Evolutionary conservation across 2,113 vertebrate genomes (phyloP), one percentile per base, ranked within the genome.

Genomic region (Myxocyprinus asiaticus): DNA sequence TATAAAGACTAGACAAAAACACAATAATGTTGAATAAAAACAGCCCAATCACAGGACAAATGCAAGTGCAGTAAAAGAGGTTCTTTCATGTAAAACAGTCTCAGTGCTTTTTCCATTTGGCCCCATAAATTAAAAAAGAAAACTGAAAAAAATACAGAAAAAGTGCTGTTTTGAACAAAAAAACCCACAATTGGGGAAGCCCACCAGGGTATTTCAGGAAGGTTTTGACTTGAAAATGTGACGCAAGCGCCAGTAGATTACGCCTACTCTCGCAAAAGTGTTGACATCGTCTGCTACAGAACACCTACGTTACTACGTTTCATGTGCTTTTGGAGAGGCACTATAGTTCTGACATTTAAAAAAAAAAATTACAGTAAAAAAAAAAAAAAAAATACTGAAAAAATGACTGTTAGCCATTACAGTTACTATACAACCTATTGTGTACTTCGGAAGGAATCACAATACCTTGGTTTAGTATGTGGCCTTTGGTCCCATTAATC

Each of bases 151-250:
- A 56, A 45, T 7, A 67, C 7, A 61, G 74, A 70, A 75, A 66
- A 76, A 51, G 8, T 67, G 45, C 33, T 58, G 33, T 84, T 80
- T 72, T 33, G 7, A 14, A 80, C 61, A 71, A 81, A 80, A 45
- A 8, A 33, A 33, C 22, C 22, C 22, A 33, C 22, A 33, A 33
- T 3, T 50, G 64, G 79, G 74, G 17, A 78, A 68, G 74, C 82
- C 82, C 74, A 73, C 74, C 74, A 58, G 82, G 69, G 75, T 80
- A 64, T 81, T 15, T 77, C 69, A 78, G 47, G 42, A 80, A 70
- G 51, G 3, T 62, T 62, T 56, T 61, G 33, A 77, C 73, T 67
- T 67, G 7, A 56, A 68, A 70, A 58, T 76, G 53, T 83, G 78
- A 72, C 14, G 5, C 80, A 10, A 64, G 17, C 50, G 17, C 17